Percentiles rank a stretch among this genome's conserved stretches.
Evolutionary conservation across 2,888 invertebrate species (phyloP).

Genomic region (Limnephilus auricula): DNA sequence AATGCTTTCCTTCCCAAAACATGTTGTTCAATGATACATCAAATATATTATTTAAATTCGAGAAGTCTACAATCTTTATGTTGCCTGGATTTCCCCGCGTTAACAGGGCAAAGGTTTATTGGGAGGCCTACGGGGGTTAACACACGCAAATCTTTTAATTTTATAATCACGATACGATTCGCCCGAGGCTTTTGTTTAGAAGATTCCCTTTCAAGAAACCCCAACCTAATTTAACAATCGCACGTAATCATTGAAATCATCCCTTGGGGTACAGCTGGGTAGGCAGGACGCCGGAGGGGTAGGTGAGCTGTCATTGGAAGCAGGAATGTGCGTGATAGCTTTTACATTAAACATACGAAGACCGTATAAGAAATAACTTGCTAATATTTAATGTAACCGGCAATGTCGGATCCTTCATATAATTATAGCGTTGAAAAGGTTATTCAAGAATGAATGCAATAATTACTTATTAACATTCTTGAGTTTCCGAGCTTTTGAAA

Average conservation of each 20-base stretch:
- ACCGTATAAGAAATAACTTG: neutral
- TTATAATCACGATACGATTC: slow-evolving; percentile 43
- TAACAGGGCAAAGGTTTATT: slow-evolving; percentile 11
- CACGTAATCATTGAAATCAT: slow-evolving; percentile 58
- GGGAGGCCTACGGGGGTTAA: neutral
- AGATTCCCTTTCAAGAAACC: slow-evolving; percentile 58
- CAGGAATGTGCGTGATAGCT: slow-evolving; percentile 59
- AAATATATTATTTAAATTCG: slow-evolving; percentile 11
- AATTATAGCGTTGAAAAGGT: neutral
- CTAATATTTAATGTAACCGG: neutral
- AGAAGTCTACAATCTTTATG: neutral
- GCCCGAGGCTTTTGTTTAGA: slow-evolving; percentile 62
- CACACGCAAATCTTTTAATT: slow-evolving; percentile 53
- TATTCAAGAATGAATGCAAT: neutral
- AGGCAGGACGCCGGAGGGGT: slow-evolving; percentile 13
- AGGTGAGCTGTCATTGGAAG: slow-evolving; percentile 52
- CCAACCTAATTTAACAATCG: slow-evolving; percentile 62
- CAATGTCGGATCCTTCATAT: neutral
- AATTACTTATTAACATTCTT: neutral
- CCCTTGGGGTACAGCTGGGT: slow-evolving; percentile 49
- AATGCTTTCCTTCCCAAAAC: neutral
- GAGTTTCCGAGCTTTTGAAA: neutral
- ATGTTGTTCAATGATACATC: slow-evolving; percentile 22
- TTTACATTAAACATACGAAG: slow-evolving; percentile 48
- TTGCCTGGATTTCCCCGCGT: slow-evolving; percentile 12